Evolutionary conservation across 2,113 vertebrate species (phyloP).

Genomic region (Lepisosteus oculatus): DNA sequence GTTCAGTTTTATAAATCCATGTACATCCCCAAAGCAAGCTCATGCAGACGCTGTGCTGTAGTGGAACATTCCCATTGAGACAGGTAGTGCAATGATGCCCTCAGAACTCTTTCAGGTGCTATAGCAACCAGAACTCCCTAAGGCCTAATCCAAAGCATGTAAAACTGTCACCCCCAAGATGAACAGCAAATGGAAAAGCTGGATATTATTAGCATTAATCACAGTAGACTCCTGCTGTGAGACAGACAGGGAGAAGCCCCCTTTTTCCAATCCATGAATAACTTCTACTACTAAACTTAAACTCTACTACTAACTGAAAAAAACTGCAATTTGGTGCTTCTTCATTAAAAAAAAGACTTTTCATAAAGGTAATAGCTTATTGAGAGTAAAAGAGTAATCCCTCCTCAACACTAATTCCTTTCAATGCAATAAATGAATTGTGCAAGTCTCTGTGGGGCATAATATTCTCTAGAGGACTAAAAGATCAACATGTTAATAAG

Average conservation of each 20-base stretch:
- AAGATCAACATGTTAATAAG: slow-evolving; percentile 10
- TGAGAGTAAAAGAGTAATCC: too few relatives aligned
- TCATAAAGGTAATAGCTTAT: slow-evolving; percentile 7
- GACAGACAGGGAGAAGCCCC: neutral
- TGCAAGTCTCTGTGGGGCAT: neutral
- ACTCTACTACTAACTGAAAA: slow-evolving; percentile 9
- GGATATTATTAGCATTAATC: slow-evolving; percentile 16
- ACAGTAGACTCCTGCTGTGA: slow-evolving; percentile 2
- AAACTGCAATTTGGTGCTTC: neutral
- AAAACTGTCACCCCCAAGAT: slow-evolving; percentile 19
- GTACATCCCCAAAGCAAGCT: neutral
- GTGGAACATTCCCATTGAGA: neutral
- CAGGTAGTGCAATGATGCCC: neutral
- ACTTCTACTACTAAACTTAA: neutral
- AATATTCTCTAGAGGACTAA: neutral
- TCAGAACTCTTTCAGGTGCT: neutral
- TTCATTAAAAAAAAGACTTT: neutral
- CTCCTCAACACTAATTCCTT: neutral
- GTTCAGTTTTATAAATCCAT: too few relatives aligned
- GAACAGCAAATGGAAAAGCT: slow-evolving; percentile 11
- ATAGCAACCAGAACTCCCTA: slow-evolving; percentile 2
- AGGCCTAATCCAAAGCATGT: neutral
- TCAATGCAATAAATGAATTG: neutral
- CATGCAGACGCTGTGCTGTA: neutral
- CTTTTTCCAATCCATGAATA: slow-evolving; percentile 7